Evolutionary conservation across 1,140 invertebrate genomes (phyloP).

Genomic region (Drosophila oshimai): DNA sequence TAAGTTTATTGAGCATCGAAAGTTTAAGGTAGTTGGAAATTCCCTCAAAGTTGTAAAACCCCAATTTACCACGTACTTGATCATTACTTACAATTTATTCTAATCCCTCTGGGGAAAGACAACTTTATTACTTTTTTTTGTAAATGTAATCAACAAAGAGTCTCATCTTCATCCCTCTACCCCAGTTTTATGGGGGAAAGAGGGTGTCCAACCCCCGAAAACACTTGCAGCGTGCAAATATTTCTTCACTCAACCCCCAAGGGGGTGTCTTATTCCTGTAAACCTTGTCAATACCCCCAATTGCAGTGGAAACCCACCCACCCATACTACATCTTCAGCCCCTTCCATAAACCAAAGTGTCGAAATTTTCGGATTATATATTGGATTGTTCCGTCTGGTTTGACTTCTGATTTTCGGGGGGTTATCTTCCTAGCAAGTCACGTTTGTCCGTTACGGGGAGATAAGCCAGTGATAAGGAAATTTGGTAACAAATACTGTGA

Average conservation of each 20-base stretch:
- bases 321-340: background rate
- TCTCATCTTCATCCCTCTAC: conserved; percentile 6
- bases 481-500: background rate
- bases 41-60: background rate
- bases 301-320: background rate
- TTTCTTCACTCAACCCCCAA: conserved; percentile 10
- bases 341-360: background rate
- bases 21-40: background rate
- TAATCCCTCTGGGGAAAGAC: background rate
- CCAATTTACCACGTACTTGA: background rate
- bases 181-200: background rate
- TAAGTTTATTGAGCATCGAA: background rate
- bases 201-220: conserved; percentile 12
- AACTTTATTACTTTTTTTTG: conserved; percentile 1
- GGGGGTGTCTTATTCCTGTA: background rate
- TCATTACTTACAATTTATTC: background rate
- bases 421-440: conserved; percentile 11
- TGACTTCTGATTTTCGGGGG: background rate
- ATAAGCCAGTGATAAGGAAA: conserved; percentile 17
- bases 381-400: background rate
- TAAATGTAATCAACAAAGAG: conserved; percentile 18
- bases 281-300: background rate
- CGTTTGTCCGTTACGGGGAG: conserved; percentile 3
- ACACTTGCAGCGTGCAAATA: conserved; percentile 12
- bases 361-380: background rate